phyloP scores from a whole-genome alignment of 2,797 vertebrate species.

The Tokudaia tokunoshimensis region DNA sequence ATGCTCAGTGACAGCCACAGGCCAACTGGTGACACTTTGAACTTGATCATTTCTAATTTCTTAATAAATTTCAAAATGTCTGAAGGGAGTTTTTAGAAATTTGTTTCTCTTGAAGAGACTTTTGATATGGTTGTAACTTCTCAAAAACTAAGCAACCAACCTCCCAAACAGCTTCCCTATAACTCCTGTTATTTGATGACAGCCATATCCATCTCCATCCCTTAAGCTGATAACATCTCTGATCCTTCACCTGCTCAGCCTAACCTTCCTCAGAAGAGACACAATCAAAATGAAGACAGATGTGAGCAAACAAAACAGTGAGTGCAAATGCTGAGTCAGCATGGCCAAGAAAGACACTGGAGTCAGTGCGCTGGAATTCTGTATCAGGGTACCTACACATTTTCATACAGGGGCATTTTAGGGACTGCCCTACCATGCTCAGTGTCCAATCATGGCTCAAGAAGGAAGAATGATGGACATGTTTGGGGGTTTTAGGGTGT shows the following conservation, averaged over 20 bases:
- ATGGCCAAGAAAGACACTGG: no score
- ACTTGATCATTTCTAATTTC: background rate
- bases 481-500: background rate
- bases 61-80: background rate
- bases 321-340: background rate
- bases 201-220: background rate
- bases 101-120: background rate
- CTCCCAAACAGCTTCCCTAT: background rate
- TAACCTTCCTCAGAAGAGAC: no score
- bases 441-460: background rate
- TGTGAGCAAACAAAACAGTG: background rate
- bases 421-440: background rate
- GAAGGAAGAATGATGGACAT: background rate
- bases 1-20: background rate
- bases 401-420: no score
- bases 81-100: background rate
- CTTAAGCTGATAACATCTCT: background rate
- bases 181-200: background rate
- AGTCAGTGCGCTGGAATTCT: rapidly evolving
- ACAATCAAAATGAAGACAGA: background rate
- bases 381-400: background rate
- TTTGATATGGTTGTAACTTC: background rate
- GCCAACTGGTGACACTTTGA: background rate
- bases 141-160: background rate
- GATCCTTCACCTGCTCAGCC: background rate